phyloP scores from a whole-genome alignment of 2,888 invertebrate genomes.

The Epinotia bilunana region DNA sequence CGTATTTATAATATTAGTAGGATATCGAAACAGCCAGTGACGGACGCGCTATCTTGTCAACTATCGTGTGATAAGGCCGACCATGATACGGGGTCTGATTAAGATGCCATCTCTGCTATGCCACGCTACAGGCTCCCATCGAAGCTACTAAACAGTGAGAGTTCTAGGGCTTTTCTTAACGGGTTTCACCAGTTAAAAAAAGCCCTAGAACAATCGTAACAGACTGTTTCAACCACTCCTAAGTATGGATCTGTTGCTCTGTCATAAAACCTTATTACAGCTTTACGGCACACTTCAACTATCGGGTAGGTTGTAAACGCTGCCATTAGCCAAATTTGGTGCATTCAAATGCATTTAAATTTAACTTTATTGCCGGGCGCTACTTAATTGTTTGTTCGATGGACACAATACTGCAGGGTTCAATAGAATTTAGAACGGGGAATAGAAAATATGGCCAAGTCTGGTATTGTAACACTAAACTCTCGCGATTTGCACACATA shows the following conservation, averaged over 20 bases:
- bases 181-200: too few relatives aligned
- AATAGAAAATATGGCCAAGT: not conserved
- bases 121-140: too few relatives aligned
- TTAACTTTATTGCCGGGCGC: slow-evolving; percentile 6
- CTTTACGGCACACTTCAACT: slow-evolving; percentile 10
- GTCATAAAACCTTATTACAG: slow-evolving; percentile 21
- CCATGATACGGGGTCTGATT: too few relatives aligned
- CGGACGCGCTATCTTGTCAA: too few relatives aligned
- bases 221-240: not conserved
- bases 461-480: too few relatives aligned
- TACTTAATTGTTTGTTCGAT: slow-evolving; percentile 18
- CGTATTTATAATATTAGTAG: too few relatives aligned
- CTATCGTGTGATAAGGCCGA: too few relatives aligned
- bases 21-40: too few relatives aligned
- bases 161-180: too few relatives aligned
- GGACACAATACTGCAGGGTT: not conserved
- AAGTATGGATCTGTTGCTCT: not conserved
- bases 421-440: not conserved
- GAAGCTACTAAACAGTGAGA: too few relatives aligned
- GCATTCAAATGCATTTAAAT: slow-evolving; percentile 27
- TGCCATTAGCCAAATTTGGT: slow-evolving; percentile 16
- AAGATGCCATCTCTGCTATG: too few relatives aligned
- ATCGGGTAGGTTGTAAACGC: slow-evolving; percentile 8
- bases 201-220: not conserved
- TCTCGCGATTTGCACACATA: too few relatives aligned